These are phyloP conservation scores for Dynastes grantii DNA, from an alignment of 2,888 invertebrate genomes.

Conservation along the genomic window DNA sequence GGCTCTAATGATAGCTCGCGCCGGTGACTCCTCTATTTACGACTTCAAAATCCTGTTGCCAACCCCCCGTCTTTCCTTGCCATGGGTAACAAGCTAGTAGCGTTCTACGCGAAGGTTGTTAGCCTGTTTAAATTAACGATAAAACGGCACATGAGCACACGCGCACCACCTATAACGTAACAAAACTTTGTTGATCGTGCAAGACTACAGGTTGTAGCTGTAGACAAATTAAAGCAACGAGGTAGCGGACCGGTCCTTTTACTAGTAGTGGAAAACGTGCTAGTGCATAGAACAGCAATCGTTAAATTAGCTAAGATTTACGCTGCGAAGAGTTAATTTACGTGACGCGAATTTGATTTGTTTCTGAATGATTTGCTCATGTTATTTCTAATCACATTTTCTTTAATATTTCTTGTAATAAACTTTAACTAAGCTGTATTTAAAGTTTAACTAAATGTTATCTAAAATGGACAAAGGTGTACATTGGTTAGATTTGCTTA, in stretches of 20 bases:
- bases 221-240: neutral
- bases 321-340: neutral
- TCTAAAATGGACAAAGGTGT: no score
- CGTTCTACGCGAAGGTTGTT: neutral
- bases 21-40: slow-evolving; percentile 22
- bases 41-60: neutral
- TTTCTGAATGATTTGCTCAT: neutral
- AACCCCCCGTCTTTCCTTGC: neutral
- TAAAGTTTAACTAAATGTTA: no score
- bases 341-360: neutral
- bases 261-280: neutral
- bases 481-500: no score
- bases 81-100: neutral
- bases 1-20: slow-evolving; percentile 16
- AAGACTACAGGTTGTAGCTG: neutral
- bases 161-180: neutral
- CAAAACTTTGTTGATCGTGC: neutral
- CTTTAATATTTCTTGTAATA: no score
- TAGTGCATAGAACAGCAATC: neutral
- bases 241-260: neutral
- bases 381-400: no score
- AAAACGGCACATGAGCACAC: neutral
- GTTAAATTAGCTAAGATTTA: no score
- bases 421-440: no score
- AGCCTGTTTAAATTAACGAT: slow-evolving; percentile 13